A percentile compares a stretch with the other conserved stretches of the same genome.
phyloP scores from a whole-genome alignment of 2,113 vertebrate genomes.

The Ramphastos sulfuratus region DNA sequence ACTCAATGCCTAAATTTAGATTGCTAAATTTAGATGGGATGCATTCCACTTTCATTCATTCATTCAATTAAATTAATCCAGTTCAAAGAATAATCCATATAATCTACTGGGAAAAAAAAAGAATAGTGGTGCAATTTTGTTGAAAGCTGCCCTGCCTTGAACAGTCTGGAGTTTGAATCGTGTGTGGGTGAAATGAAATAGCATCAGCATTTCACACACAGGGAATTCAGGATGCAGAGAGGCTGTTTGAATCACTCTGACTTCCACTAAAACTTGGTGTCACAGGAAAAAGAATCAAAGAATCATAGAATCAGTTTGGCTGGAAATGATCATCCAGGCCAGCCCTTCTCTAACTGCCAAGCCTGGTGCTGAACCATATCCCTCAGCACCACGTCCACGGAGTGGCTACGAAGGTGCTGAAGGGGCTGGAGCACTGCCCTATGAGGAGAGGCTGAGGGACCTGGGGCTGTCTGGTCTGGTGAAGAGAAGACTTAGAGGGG shows the following conservation, averaged over 20 bases:
- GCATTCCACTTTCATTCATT: not conserved
- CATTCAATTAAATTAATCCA: not conserved
- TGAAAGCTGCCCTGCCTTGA: slow-evolving; percentile 47
- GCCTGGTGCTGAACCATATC: no score
- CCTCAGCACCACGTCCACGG: no score
- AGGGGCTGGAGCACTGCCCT: no score
- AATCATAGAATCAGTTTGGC: not conserved
- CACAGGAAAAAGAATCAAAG: not conserved
- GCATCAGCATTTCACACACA: not conserved
- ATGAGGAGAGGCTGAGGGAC: no score
- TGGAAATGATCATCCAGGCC: no score
- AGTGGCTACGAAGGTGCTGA: no score
- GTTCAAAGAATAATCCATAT: not conserved
- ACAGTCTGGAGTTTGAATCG: not conserved
- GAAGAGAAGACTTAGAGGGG: no score
- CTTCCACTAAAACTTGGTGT: not conserved
- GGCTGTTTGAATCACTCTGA: not conserved
- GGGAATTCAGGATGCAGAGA: slow-evolving; percentile 1
- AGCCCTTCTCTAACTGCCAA: no score
- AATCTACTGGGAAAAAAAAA: not conserved
- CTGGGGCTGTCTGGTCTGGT: no score
- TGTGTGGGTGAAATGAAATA: slow-evolving; percentile 28
- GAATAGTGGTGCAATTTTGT: not conserved
- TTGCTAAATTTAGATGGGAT: slow-evolving; percentile 15
- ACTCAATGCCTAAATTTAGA: slow-evolving; percentile 3